These are phyloP conservation scores for Catajapyx aquilonaris DNA, from an alignment of 1,140 invertebrate species.

Conservation along the genomic window DNA sequence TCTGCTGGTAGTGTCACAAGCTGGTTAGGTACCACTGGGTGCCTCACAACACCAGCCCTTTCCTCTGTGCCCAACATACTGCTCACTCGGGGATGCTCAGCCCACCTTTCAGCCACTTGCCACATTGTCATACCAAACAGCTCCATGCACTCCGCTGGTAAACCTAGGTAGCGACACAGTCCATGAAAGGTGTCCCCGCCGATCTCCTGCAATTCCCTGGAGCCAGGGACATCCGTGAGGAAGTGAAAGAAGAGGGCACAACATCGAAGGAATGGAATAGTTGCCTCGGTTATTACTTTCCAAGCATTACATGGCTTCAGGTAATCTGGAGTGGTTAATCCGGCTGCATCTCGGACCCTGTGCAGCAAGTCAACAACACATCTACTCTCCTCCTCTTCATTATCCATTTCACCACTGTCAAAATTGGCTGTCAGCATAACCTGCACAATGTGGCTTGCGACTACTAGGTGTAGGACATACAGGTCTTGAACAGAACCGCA, in stretches of 20 bases:
- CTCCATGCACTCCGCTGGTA: conserved; percentile 35
- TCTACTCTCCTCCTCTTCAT: conserved; percentile 19
- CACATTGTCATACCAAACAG: background rate
- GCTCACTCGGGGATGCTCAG: too few relatives aligned
- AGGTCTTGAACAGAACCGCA: conserved; percentile 40
- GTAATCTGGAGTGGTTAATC: conserved; percentile 3
- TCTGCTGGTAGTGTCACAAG: conserved; percentile 68
- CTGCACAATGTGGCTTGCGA: conserved; percentile 52
- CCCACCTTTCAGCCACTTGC: background rate
- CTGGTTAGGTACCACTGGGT: conserved; percentile 36
- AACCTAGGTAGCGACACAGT: conserved; percentile 66
- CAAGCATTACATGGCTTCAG: conserved; percentile 28
- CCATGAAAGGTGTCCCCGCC: conserved; percentile 44
- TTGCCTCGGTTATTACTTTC: conserved; percentile 34
- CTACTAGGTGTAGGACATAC: conserved; percentile 46
- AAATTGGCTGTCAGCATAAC: conserved; percentile 45
- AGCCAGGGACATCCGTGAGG: conserved; percentile 60
- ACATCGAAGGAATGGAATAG: conserved; percentile 64
- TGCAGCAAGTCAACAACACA: conserved; percentile 9
- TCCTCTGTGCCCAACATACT: too few relatives aligned
- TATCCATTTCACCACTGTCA: conserved; percentile 25
- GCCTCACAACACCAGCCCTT: conserved; percentile 17
- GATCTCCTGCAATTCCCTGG: conserved; percentile 37
- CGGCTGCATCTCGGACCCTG: conserved; percentile 8
- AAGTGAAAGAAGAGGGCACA: conserved; percentile 76